phyloP scores from a whole-genome alignment of 2,888 invertebrate genomes.

The Thyatira batis region DNA sequence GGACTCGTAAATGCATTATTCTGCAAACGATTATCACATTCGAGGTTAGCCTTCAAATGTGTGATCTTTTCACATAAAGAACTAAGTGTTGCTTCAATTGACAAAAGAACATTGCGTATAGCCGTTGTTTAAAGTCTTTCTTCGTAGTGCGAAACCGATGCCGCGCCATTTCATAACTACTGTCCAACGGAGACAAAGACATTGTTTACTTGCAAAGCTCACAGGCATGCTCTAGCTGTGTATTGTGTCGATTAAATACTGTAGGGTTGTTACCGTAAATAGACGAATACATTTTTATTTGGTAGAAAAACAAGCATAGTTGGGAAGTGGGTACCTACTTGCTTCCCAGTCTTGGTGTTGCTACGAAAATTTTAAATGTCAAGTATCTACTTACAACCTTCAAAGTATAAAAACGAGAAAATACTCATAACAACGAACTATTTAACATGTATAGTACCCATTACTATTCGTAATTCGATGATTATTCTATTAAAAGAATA shows the following conservation, averaged over 20 bases:
- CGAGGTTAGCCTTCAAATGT: background rate
- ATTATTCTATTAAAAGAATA: background rate
- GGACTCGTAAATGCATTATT: no score
- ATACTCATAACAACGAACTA: no score
- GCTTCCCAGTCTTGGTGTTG: no score
- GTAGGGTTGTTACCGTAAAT: no score
- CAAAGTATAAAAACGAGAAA: no score
- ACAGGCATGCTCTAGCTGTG: conserved; percentile 12
- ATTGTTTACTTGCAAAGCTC: conserved; percentile 49
- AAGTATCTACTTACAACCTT: no score
- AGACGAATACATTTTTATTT: no score
- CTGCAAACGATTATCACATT: background rate
- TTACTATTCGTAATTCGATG: no score
- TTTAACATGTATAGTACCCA: no score
- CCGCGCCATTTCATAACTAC: conserved; percentile 38
- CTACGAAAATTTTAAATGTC: no score
- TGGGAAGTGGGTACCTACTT: no score
- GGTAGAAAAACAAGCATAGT: no score
- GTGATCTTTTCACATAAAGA: background rate
- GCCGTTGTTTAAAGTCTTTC: conserved; percentile 13
- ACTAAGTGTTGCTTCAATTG: background rate
- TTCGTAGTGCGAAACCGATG: conserved; percentile 40
- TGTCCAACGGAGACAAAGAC: conserved; percentile 53
- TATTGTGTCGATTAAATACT: conserved; percentile 25
- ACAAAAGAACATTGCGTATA: conserved; percentile 16